Conservation (phyloP, 2,797 vertebrate genomes). For the Eulemur mongoz region DNA sequence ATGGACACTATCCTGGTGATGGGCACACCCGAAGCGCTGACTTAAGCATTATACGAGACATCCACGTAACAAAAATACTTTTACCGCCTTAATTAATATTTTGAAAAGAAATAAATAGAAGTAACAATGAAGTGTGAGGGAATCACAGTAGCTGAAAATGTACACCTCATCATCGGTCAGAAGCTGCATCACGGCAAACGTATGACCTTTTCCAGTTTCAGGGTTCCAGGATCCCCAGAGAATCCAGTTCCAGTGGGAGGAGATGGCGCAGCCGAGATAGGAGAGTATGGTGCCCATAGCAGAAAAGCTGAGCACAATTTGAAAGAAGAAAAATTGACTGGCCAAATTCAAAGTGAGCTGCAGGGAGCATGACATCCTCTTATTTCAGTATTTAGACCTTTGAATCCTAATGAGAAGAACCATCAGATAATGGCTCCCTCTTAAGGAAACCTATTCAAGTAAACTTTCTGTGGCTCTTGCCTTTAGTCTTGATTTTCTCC, state of each 20-base stretch:
- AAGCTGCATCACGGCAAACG: rapidly evolving
- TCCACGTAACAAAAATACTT: neutral
- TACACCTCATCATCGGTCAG: neutral
- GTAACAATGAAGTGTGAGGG: neutral
- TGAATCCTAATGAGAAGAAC: neutral
- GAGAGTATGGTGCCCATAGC: neutral
- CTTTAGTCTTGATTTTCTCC: neutral
- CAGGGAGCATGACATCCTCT: rapidly evolving
- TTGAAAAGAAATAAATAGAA: neutral
- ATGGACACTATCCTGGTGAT: neutral
- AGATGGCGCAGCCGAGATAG: neutral
- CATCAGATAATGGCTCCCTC: neutral
- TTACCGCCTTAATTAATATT: neutral
- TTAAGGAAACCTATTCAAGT: neutral
- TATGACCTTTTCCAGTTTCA: neutral
- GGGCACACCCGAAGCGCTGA: neutral
- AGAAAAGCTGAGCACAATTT: neutral
- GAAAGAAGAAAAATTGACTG: neutral
- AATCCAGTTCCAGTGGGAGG: neutral
- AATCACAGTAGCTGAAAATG: neutral
- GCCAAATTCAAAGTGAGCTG: neutral
- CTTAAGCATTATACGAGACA: neutral
- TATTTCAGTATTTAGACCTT: neutral
- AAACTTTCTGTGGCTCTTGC: neutral
- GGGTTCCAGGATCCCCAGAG: neutral